phyloP scores from a whole-genome alignment of 2,888 invertebrate genomes.

The Zygothrica quintamaculata region DNA sequence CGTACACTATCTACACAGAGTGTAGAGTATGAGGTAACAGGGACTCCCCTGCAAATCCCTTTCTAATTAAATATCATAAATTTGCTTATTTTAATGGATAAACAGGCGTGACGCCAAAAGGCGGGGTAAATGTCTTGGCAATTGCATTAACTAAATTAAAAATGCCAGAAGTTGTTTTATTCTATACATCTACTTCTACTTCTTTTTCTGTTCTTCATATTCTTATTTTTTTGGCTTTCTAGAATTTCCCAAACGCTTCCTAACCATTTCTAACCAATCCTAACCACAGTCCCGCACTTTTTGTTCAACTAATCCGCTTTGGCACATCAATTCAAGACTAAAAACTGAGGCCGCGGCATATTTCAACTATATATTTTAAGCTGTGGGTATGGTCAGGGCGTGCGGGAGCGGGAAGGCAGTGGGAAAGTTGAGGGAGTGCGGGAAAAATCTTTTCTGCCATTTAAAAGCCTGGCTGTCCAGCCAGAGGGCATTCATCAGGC shows the following conservation, averaged over 20 bases:
- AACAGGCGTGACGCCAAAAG: constrained; percentile 4
- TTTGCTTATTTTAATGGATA: constrained; percentile 39
- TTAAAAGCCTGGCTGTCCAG: constrained; percentile 34
- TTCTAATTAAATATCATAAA: constrained; percentile 62
- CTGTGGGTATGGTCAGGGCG: background rate
- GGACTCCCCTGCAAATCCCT: constrained; percentile 49
- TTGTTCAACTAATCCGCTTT: constrained; percentile 69
- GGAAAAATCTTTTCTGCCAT: constrained; percentile 13
- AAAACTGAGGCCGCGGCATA: constrained; percentile 43
- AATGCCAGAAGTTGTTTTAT: constrained; percentile 42
- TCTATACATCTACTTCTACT: too few relatives aligned
- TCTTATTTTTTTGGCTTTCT: too few relatives aligned
- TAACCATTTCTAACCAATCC: constrained; percentile 24
- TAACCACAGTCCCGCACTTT: constrained; percentile 20
- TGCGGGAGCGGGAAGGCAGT: constrained; percentile 8
- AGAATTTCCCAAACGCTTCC: constrained; percentile 2
- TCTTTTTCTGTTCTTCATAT: too few relatives aligned
- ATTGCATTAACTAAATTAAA: constrained; percentile 72
- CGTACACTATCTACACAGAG: background rate
- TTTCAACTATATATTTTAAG: constrained; percentile 52
- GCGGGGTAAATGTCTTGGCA: constrained; percentile 34
- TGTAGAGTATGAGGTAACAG: background rate
- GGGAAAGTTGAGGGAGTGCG: background rate
- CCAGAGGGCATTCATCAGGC: constrained; percentile 57
- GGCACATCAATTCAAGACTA: constrained; percentile 57